Evolutionary conservation across 2,797 vertebrate genomes (phyloP).

Genomic region (Myripristis jacobus): DNA sequence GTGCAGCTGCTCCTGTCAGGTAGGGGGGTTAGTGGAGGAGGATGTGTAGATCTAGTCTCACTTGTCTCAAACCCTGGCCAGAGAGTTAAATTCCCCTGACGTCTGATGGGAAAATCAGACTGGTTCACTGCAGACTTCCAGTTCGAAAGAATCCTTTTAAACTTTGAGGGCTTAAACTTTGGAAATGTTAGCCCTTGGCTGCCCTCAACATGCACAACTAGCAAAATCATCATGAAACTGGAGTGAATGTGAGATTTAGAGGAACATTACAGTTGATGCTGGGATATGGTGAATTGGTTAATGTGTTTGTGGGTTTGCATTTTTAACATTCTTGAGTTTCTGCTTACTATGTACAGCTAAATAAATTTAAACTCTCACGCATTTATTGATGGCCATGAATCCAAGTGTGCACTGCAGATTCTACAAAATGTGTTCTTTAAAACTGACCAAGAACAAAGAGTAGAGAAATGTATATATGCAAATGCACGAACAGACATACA

Average conservation of each 20-base stretch:
- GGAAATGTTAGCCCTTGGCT: conserved; percentile 58
- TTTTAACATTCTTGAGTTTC: conserved; percentile 1
- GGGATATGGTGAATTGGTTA: conserved; percentile 19
- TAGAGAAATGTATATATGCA: conserved; percentile 38
- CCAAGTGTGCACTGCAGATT: conserved; percentile 16
- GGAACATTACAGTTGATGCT: conserved; percentile 13
- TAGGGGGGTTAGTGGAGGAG: conserved; percentile 46
- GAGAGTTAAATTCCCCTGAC: conserved; percentile 45
- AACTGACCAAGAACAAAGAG: conserved; percentile 15
- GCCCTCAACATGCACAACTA: conserved; percentile 45
- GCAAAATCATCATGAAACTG: conserved; percentile 25
- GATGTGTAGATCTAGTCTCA: conserved; percentile 65
- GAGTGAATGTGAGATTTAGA: conserved; percentile 12
- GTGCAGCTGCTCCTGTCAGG: conserved; percentile 86
- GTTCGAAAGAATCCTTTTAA: conserved; percentile 65
- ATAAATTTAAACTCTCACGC: not conserved
- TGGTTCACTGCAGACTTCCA: conserved; percentile 33
- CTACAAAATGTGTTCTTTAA: conserved; percentile 17
- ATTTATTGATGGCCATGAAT: not conserved
- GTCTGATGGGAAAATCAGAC: conserved; percentile 78
- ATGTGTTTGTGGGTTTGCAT: conserved; percentile 23
- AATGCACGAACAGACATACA: conserved; percentile 21
- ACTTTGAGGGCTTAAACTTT: conserved; percentile 44
- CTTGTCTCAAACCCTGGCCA: conserved; percentile 56
- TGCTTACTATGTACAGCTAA: conserved; percentile 42